Evolutionary conservation across 2,113 vertebrate genomes (phyloP).

Genomic region (Podarcis raffonei): DNA sequence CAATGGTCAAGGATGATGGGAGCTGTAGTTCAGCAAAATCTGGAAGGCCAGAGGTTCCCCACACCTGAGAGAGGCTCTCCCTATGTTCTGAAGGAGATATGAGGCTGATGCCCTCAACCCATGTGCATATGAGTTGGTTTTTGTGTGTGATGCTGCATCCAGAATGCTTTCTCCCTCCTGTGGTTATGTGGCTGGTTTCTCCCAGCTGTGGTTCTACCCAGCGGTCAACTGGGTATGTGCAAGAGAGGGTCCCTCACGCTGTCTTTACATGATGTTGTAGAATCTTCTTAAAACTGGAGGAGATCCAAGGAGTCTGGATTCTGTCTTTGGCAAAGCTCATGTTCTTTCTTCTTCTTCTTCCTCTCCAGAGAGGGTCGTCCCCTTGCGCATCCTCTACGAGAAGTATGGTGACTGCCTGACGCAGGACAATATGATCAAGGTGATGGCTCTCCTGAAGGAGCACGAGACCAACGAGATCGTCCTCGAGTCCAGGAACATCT

Average conservation of each 20-base stretch:
- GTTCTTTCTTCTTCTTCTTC: neutral
- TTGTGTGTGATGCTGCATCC: neutral
- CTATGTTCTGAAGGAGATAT: no score
- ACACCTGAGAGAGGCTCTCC: no score
- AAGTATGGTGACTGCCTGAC: constrained; percentile 81
- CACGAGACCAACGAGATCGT: constrained; percentile 52
- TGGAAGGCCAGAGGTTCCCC: no score
- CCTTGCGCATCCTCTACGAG: constrained; percentile 84
- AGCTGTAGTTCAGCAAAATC: no score
- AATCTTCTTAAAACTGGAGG: no score
- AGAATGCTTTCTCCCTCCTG: neutral
- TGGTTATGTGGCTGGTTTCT: neutral
- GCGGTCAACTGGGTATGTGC: neutral
- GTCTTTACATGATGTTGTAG: neutral
- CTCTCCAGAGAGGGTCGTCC: constrained; percentile 79
- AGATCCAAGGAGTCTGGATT: neutral
- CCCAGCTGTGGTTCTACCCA: no score
- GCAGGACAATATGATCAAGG: constrained; percentile 88
- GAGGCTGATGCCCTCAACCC: neutral
- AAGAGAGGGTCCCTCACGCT: neutral
- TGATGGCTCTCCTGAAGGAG: constrained; percentile 83
- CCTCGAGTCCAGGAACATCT: constrained; percentile 81
- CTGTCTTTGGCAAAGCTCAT: neutral
- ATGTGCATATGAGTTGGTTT: no score
- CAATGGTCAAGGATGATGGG: no score